These are phyloP conservation scores for Ladona fulva DNA, from an alignment of 1,140 invertebrate species.

Conservation along the genomic window DNA sequence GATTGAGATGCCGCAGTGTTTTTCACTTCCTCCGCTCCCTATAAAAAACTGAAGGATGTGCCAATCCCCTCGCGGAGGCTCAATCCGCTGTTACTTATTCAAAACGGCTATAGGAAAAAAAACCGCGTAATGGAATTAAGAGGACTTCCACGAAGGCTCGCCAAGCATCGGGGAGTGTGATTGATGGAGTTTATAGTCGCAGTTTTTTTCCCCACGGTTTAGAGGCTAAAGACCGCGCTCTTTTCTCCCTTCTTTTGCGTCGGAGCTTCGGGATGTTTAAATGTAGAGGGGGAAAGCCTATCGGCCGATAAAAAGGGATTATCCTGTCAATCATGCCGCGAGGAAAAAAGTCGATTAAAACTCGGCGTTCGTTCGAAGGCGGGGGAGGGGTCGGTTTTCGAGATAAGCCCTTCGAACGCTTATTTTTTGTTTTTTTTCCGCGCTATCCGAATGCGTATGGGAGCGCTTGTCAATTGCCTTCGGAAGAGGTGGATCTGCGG, in stretches of 20 bases:
- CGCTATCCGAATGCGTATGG: too few relatives aligned
- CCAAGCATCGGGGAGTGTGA: not conserved
- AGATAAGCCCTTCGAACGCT: too few relatives aligned
- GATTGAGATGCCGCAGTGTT: not conserved
- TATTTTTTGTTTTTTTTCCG: too few relatives aligned
- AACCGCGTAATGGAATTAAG: not conserved
- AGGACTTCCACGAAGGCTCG: not conserved
- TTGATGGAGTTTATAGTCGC: not conserved
- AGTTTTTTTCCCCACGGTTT: not conserved
- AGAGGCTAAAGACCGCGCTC: not conserved
- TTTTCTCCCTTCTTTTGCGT: not conserved
- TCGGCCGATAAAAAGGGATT: not conserved
- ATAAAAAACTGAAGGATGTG: not conserved
- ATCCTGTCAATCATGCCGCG: not conserved
- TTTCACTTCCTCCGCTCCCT: not conserved
- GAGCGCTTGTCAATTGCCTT: too few relatives aligned
- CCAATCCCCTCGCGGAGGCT: not conserved
- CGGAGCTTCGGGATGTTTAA: not conserved
- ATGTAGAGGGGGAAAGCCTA: not conserved
- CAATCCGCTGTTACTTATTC: slow-evolving; percentile 5
- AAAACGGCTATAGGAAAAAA: not conserved
- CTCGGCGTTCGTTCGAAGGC: not conserved
- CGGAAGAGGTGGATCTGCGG: too few relatives aligned
- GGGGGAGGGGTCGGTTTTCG: too few relatives aligned
- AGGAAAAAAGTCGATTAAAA: not conserved